Percentiles rank a stretch among this genome's conserved stretches.
These are phyloP conservation scores for Spatula clypeata DNA, from an alignment of 2,797 vertebrate genomes.

Conservation along the genomic window DNA sequence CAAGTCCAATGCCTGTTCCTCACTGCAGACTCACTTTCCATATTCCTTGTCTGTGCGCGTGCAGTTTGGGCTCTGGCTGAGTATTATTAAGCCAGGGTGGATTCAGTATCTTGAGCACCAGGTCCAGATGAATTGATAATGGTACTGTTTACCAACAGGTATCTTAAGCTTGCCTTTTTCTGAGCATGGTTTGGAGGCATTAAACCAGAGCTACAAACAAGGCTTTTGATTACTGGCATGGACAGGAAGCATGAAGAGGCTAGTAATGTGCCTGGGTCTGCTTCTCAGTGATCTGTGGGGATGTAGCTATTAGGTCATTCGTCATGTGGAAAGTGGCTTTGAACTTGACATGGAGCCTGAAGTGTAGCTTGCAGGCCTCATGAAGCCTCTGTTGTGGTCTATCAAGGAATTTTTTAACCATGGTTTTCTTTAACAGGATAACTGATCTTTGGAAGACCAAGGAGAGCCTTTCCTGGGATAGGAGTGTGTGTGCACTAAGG, in stretches of 20 bases:
- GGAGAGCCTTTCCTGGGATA: not conserved
- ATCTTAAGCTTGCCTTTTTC: not conserved
- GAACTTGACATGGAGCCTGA: not conserved
- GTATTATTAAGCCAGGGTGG: rapidly evolving
- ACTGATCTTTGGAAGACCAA: not conserved
- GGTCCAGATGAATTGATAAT: rapidly evolving
- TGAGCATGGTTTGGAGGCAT: not conserved
- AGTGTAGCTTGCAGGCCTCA: not conserved
- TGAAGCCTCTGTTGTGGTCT: not conserved
- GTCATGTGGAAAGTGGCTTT: not conserved
- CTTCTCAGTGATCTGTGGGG: not conserved
- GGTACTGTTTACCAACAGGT: not conserved
- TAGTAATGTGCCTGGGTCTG: not conserved
- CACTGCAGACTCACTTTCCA: not conserved
- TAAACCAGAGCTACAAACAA: not conserved
- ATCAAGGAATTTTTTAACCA: not conserved
- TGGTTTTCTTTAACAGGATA: not conserved
- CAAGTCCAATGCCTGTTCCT: not conserved
- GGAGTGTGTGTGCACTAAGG: not conserved
- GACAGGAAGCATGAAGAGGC: not conserved
- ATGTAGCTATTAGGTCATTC: rapidly evolving
- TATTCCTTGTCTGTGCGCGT: not conserved
- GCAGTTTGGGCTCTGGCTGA: not conserved
- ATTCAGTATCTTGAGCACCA: not conserved
- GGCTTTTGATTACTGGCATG: not conserved